A percentile compares a stretch with the other conserved stretches of the same genome.
phyloP scores from a whole-genome alignment of 2,113 vertebrate species.

The Callopanchax toddi region DNA sequence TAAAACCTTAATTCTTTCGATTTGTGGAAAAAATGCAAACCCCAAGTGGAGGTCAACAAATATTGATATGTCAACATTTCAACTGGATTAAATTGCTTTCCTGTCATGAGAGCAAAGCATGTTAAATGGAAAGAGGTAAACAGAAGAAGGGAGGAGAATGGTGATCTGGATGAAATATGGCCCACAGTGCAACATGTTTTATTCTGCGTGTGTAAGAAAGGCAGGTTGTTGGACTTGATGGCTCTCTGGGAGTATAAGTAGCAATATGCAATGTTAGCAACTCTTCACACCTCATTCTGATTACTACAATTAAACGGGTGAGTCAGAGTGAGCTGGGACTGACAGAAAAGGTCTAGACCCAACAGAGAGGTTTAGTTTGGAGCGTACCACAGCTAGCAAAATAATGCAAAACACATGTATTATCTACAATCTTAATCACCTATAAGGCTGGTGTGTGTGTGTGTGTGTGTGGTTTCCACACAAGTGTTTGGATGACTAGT shows the following conservation, averaged over 20 bases:
- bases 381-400: background rate
- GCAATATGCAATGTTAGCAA: slow-evolving; percentile 3
- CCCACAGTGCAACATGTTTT: slow-evolving; percentile 14
- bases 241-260: slow-evolving; percentile 19
- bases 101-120: background rate
- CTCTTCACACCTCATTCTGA: background rate
- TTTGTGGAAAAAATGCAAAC: background rate
- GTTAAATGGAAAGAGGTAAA: background rate
- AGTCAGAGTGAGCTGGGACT: background rate
- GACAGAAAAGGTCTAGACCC: background rate
- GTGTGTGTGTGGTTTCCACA: slow-evolving; percentile 20
- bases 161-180: slow-evolving; percentile 18
- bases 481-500: slow-evolving; percentile 25
- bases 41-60: background rate
- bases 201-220: slow-evolving; percentile 6
- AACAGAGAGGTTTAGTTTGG: slow-evolving; percentile 1
- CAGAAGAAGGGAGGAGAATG: background rate
- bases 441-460: slow-evolving; percentile 1
- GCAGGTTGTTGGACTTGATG: slow-evolving; percentile 20
- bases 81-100: background rate
- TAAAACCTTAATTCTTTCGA: background rate
- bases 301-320: background rate
- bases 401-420: background rate
- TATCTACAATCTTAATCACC: no score
- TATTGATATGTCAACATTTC: slow-evolving; percentile 12